Evolutionary conservation across 2,113 vertebrate species (phyloP), one percentile per base, ranked within the genome.

Genomic region (Arvicanthis niloticus): DNA sequence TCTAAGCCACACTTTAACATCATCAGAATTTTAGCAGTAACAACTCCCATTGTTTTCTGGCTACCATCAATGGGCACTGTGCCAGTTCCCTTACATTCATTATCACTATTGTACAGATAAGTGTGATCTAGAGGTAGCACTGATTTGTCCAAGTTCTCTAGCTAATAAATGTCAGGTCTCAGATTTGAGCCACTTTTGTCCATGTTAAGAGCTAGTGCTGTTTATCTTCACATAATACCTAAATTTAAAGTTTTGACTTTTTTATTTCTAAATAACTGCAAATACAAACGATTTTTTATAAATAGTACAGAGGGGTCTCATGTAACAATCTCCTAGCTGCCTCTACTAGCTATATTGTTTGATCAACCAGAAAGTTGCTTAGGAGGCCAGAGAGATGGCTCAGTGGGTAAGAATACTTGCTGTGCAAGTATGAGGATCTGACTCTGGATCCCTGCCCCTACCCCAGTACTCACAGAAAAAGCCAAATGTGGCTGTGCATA

Each of bases 211-310:
- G 26, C 70, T 88, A 92, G 48, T 37, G 6, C 21, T 67, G 72
- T 56, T 96, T 92, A 91, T 65, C 40, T 73, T 34, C 56, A 31
- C 21, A 81, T 15, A 1, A 58, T 60, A 86, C 60, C 42, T 15
- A 11, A 58, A 37, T 37, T 77, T 91, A 81, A 40, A 72, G 37
- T 94, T 85, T 96, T 56, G 48, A 68, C 37, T 85, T 94, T 94
- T 96, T 96, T 76, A 80, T 95, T 95, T 97, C 84, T n/a, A 81
- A 90, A 88, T 92, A n/a, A 80, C 84, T 68, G 56, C 17, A 22
- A 89, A 84, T 0, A 48, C 11, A 68, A 24, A 78, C 58, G 76
- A 72, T 91, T 60, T 91, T 95, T 22, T 56, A 87, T 40, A 89
- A 93, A 65, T 22, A 85, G 8, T 62, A 12, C 15, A 42, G 34